Evolutionary conservation across 1,140 invertebrate species (phyloP).

Genomic region (Drosophila santomea): DNA sequence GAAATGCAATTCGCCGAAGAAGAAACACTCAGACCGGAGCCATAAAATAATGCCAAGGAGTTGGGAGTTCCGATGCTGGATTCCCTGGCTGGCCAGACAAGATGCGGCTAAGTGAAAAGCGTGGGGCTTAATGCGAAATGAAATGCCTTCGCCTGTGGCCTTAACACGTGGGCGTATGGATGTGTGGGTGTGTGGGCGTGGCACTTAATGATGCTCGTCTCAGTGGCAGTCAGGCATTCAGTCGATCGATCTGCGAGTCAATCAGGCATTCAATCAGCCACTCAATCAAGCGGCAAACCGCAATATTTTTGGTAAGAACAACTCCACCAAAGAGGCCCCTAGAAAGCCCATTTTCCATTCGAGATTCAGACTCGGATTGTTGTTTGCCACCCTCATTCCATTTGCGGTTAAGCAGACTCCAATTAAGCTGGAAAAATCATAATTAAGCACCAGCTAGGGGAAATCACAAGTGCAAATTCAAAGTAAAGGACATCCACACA

Average conservation of each 20-base stretch:
- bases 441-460: constrained; percentile 12
- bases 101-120: constrained; percentile 64
- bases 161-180: constrained; percentile 47
- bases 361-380: background rate
- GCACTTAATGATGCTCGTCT: constrained; percentile 53
- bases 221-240: constrained; percentile 7
- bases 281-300: constrained; percentile 31
- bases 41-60: constrained; percentile 71
- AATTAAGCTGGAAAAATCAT: constrained; percentile 43
- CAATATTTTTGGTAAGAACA: constrained; percentile 10
- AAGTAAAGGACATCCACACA: background rate
- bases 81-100: constrained; percentile 4
- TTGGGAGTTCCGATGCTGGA: background rate
- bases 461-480: too few species aligned
- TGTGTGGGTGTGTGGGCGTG: constrained; percentile 36
- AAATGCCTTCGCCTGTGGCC: constrained; percentile 61
- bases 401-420: constrained; percentile 20
- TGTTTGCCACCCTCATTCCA: constrained; percentile 9
- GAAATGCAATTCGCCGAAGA: constrained; percentile 75
- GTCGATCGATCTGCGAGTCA: constrained; percentile 32
- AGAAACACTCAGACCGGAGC: constrained; percentile 64
- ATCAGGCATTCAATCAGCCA: constrained; percentile 31
- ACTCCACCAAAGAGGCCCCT: background rate
- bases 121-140: constrained; percentile 65
- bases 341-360: background rate